A percentile compares a stretch with the other conserved stretches of the same genome.
Evolutionary conservation across 2,888 invertebrate species (phyloP).

Genomic region (Drosophila diplacantha): DNA sequence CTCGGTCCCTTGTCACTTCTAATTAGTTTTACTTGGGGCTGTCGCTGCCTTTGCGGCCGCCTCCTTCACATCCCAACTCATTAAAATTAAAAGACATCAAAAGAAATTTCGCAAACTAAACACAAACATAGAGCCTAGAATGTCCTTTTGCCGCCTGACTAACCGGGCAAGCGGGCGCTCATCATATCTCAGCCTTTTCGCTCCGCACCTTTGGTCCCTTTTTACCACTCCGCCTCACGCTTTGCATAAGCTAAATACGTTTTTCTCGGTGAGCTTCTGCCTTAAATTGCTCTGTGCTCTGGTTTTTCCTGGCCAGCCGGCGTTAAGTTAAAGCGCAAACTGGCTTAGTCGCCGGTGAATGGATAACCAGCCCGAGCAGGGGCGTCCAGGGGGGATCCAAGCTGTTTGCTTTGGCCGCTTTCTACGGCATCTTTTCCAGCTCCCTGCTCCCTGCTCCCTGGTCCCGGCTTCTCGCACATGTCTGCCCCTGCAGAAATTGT

Average conservation of each 20-base stretch:
- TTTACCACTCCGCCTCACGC: constrained; percentile 49
- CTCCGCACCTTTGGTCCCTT: constrained; percentile 64
- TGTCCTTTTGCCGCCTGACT: constrained; percentile 57
- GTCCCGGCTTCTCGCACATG: constrained; percentile 43
- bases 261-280: constrained; percentile 58
- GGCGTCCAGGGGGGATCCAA: not conserved
- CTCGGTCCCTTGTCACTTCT: constrained; percentile 38
- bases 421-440: constrained; percentile 37
- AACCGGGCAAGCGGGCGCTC: constrained; percentile 23
- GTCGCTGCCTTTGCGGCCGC: constrained; percentile 16
- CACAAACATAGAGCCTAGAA: constrained; percentile 54
- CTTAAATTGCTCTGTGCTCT: constrained; percentile 54
- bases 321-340: constrained; percentile 72
- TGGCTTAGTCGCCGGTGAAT: constrained; percentile 47
- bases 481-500: constrained; percentile 48
- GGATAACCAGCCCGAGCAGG: constrained; percentile 23
- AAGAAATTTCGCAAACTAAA: constrained; percentile 71
- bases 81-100: constrained; percentile 74
- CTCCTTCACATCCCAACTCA: constrained; percentile 58
- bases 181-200: constrained; percentile 47
- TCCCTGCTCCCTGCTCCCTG: not conserved
- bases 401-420: constrained; percentile 54
- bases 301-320: constrained; percentile 46
- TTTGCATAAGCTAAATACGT: constrained; percentile 68
- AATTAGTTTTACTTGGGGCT: constrained; percentile 62